Percentiles rank a stretch among this genome's conserved stretches.
phyloP scores from a whole-genome alignment of 1,140 invertebrate genomes.

The Leucophenga varia region DNA sequence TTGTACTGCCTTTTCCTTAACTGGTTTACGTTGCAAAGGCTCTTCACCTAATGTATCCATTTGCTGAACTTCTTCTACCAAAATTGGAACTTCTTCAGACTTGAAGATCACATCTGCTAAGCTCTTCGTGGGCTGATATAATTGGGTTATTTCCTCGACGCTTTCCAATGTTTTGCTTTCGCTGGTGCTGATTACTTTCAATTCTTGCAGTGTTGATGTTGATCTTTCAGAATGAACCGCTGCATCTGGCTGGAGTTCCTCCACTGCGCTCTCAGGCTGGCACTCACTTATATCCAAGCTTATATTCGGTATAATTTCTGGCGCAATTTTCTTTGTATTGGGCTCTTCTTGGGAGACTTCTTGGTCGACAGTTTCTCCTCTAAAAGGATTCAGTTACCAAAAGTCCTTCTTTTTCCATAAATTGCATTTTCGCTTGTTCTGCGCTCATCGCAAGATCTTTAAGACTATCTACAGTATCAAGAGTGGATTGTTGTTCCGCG shows the following conservation, averaged over 20 bases:
- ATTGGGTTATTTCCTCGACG: constrained; percentile 4
- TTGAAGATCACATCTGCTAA: constrained; percentile 23
- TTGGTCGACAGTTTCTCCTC: constrained; percentile 17
- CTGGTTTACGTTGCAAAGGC: no score
- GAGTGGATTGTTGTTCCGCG: constrained; percentile 15
- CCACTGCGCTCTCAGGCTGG: constrained; percentile 23
- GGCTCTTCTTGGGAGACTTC: neutral
- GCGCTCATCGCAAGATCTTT: neutral
- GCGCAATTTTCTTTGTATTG: constrained; percentile 8
- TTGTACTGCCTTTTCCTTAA: no score
- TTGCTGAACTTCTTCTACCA: constrained; percentile 72
- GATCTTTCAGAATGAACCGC: constrained; percentile 8
- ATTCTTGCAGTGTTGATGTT: constrained; percentile 13
- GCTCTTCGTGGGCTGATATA: constrained; percentile 9
- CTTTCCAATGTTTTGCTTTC: constrained; percentile 19
- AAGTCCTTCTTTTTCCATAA: constrained; percentile 21
- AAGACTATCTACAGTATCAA: constrained; percentile 24
- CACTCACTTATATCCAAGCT: constrained; percentile 24
- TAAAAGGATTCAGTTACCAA: constrained; percentile 25
- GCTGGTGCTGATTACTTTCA: constrained; percentile 16
- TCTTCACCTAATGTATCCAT: no score
- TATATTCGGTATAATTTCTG: constrained; percentile 13
- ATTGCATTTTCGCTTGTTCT: neutral
- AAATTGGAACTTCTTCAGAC: constrained; percentile 43
- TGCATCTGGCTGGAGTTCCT: constrained; percentile 4